Percentiles rank a stretch among this genome's conserved stretches.
Conservation (phyloP, 35 echinoderm and acorn worm genomes). For the Apostichopus japonicus region DNA sequence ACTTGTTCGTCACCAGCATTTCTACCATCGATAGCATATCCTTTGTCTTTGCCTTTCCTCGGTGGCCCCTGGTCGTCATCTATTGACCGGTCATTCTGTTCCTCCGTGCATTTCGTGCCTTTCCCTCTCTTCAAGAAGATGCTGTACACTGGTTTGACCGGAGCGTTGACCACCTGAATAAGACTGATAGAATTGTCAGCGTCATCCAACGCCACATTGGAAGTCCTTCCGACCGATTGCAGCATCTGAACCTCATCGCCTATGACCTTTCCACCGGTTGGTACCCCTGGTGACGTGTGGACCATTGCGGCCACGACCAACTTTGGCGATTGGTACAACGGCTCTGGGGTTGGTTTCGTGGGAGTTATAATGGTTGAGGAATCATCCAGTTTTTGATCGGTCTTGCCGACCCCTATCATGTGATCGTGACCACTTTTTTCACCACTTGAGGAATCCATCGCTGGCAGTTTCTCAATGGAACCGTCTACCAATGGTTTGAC, state of each 20-base stretch:
- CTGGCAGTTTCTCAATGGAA: not conserved
- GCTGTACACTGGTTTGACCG: conserved; percentile 16
- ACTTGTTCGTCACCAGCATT: not conserved
- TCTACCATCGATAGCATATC: not conserved
- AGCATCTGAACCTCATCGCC: not conserved
- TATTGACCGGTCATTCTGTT: not conserved
- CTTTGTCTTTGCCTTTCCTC: not conserved
- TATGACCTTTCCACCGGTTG: not conserved
- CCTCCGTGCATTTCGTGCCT: not conserved
- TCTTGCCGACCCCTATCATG: too few relatives aligned
- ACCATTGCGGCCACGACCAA: not conserved
- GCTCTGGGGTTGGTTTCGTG: not conserved
- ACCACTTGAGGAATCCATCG: not conserved
- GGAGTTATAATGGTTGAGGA: not conserved
- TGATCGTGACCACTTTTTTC: not conserved
- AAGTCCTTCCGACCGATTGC: not conserved
- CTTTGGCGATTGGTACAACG: conserved; percentile 1
- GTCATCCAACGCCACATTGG: conserved; percentile 40
- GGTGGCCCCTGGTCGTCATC: not conserved
- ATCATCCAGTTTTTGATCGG: too few relatives aligned
- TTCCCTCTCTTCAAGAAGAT: conserved; percentile 43
- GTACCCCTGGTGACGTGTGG: not conserved
- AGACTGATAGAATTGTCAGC: conserved; percentile 16
- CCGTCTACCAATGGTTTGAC: not conserved
- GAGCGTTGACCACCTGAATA: not conserved